These are phyloP conservation scores for Cloeon dipterum DNA, from an alignment of 2,888 invertebrate species.

Conservation along the genomic window DNA sequence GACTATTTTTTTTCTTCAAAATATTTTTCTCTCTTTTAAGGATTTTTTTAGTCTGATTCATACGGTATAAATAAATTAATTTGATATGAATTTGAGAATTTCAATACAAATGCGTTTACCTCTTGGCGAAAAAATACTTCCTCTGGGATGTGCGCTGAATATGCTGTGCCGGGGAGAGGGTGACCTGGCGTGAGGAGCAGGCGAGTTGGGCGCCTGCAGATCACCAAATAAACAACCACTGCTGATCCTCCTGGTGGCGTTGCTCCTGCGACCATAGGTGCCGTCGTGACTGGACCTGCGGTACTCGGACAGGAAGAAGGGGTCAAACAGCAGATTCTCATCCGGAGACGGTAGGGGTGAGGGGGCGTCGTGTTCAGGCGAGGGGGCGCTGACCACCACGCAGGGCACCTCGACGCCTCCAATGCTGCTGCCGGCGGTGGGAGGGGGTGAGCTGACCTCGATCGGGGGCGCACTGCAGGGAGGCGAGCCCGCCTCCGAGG, in stretches of 20 bases:
- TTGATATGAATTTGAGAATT: too few species aligned
- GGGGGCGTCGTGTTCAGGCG: neutral
- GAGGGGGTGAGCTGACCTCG: neutral
- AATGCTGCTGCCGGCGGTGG: neutral
- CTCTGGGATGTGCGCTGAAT: slow-evolving; percentile 7
- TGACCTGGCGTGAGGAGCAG: slow-evolving; percentile 8
- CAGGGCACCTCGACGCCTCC: neutral
- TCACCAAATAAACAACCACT: slow-evolving; percentile 39
- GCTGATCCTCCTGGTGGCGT: slow-evolving; percentile 72
- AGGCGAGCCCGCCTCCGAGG: too few species aligned
- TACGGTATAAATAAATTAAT: too few species aligned
- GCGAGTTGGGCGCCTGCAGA: neutral
- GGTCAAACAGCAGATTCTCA: neutral
- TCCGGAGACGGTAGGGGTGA: neutral
- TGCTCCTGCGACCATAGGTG: neutral
- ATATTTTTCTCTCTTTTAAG: too few species aligned
- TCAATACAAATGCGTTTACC: too few species aligned
- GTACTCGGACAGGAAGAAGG: neutral
- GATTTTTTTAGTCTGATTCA: too few species aligned
- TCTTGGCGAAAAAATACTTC: slow-evolving; percentile 4
- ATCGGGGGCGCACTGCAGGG: too few species aligned
- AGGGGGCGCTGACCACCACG: slow-evolving; percentile 2
- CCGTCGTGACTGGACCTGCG: neutral
- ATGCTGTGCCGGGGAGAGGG: slow-evolving; percentile 24
- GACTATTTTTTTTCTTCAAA: too few species aligned